A percentile compares a stretch with the other conserved stretches of the same genome.
Evolutionary conservation across 2,797 vertebrate genomes (phyloP).

Genomic region (Darevskia mixta): DNA sequence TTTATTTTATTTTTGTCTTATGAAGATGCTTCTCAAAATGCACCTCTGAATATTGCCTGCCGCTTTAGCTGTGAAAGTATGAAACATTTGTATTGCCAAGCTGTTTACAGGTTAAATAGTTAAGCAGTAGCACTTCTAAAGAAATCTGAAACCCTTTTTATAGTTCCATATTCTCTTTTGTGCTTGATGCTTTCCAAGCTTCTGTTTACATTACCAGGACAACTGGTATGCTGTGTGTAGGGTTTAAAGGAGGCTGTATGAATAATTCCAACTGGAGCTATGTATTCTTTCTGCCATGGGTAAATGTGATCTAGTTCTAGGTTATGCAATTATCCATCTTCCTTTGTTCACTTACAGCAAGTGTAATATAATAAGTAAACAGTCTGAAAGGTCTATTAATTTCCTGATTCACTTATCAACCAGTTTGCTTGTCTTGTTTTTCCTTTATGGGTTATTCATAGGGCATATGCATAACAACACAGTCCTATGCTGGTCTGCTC

Average conservation of each 20-base stretch:
- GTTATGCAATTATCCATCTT: constrained; percentile 2
- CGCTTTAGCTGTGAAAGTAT: not conserved
- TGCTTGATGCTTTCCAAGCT: constrained; percentile 28
- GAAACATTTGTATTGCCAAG: not conserved
- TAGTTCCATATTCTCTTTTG: not conserved
- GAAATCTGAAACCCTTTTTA: not conserved
- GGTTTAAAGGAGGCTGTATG: constrained; percentile 22
- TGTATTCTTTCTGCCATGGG: not conserved
- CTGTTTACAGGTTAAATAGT: not conserved
- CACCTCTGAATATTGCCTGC: not conserved
- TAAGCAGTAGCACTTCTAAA: not conserved
- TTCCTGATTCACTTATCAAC: constrained; percentile 33
- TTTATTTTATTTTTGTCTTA: not conserved
- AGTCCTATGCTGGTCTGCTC: not conserved
- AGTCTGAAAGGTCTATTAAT: not conserved
- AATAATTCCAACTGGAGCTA: constrained; percentile 28
- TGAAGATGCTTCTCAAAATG: not conserved
- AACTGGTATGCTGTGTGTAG: not conserved
- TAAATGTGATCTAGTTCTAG: constrained; percentile 9
- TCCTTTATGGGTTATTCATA: constrained; percentile 27
- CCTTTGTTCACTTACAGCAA: not conserved
- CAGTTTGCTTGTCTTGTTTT: not conserved
- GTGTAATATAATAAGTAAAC: not conserved
- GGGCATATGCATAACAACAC: not conserved
- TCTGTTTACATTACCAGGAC: not conserved